Evolutionary conservation across 2,797 vertebrate species (phyloP), one percentile per base, ranked within the genome.

Genomic region (Silurus lanzhouensis): DNA sequence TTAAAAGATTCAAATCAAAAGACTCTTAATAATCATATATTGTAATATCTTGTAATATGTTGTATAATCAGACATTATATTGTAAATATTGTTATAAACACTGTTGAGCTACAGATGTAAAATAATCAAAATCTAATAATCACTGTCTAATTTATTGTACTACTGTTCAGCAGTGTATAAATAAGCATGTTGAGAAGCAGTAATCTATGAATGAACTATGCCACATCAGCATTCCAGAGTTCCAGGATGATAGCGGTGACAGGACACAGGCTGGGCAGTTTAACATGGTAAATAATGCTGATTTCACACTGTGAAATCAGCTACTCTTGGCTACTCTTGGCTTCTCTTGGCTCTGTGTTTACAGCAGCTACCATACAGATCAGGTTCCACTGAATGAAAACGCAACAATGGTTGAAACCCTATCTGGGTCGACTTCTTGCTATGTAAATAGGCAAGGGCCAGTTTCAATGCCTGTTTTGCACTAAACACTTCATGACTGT

Each of bases 371-470:
- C 76, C 80, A 85, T 48, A 48, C 77, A 88, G 84, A 86, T 90
- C 64, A 74, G 63, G 83, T 88, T 88, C 71, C 81, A 44, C 48
- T 78, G 63, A 67, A 85, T 61, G 72, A 68, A 90, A 70, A 85
- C 38, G 4, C 61, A 87, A 84, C 75, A 87, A 86, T 84, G 70
- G 83, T 75, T 88, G 86, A 90, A 90, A 90, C 81, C 60, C 27
- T 83, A 90, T 85, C 81, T 86, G 71, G 5, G 44, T 88, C 46
- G 22, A 46, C 66, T 66, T 38, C 19, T 63, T 81, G 64, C 83
- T 90, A 86, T 88, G 89, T 74, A 87, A 88, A 88, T 85, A 83
- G 86, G 81, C 72, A 86, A 83, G 55, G 79, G 67, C 63, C 44
- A 60, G 27, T 83, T 78, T 89, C 58, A 71, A 75, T 83, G 60